phyloP scores from a whole-genome alignment of 2,113 vertebrate genomes.

The Falco punctatus region DNA sequence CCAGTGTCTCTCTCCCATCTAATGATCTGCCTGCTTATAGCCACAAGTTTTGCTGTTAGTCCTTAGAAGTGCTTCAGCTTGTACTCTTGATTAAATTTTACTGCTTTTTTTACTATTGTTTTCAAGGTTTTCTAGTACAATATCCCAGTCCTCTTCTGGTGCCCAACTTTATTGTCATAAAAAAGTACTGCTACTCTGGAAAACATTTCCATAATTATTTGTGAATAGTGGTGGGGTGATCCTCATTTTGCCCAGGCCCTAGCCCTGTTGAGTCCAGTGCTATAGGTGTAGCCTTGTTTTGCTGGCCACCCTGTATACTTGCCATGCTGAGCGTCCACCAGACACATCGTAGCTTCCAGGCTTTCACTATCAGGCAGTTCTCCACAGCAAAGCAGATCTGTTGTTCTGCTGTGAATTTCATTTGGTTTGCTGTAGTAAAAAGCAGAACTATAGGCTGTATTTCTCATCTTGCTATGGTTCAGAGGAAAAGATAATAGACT shows the following conservation, averaged over 20 bases:
- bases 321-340: not conserved
- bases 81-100: not conserved
- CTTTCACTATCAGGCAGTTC: not conserved
- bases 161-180: not conserved
- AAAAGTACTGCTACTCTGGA: not conserved
- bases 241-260: accelerated
- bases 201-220: not conserved
- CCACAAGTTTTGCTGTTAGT: not conserved
- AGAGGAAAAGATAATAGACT: not conserved
- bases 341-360: accelerated
- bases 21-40: not conserved
- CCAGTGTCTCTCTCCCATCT: not conserved
- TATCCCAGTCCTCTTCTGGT: not conserved
- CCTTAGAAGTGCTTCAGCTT: not conserved
- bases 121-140: not conserved
- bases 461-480: not conserved
- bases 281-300: not conserved
- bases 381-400: not conserved
- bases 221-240: not conserved
- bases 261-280: not conserved
- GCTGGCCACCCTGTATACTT: not conserved
- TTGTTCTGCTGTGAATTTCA: not conserved
- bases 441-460: not conserved
- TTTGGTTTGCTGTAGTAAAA: not conserved
- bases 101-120: not conserved